Base-by-base conservation (phyloP, 2,113 vertebrate genomes). In the Boulengeromyrus knoepffleri region DNA sequence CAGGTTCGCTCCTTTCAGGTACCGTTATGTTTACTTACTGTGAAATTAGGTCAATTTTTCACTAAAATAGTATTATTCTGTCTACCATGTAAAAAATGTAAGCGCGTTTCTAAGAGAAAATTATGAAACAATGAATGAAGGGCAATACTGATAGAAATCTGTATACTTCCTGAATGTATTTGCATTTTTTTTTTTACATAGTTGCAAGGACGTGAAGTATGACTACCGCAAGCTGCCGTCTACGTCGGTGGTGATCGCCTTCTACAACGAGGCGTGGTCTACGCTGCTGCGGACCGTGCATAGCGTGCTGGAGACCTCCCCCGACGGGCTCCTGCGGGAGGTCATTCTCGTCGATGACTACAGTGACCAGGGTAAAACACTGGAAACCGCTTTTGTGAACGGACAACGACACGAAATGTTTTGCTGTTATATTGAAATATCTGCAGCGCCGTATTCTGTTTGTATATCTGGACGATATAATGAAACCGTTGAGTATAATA, bases 191-290 rank as follows among this genome's bases (percentile, higher is more conserved):
- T 31, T 0, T 42, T 1, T 27, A 12, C 39, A 24, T 94, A 99
- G 99, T 74, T 99, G 99, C 94, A 96, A 87, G 94, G 95, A 97
- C 80, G 94, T 97, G 92, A 96, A 96, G 90, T 99, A 98, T 1
- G 94, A 99, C 93, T 99, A 99, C 93, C 92, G 92, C 0, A 95
- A 88, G 0, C 91, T 99, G 92, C 99, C 98, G 0, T 97, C 95
- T 2, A 99, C 99, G 0, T 98, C 99, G 0, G 97, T 99, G 91
- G 92, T 99, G 89, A 99, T 99, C 88, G 97, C 98, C 3, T 99
- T 99, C 95, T 99, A 99, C 95, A 99, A 99, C 2, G 99, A 99
- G 93, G 99, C 98, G 91, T 99, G 98, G 99, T 99, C 98, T 89
- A 99, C 99, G 0, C 96, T 99, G 91, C 94, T 99, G 90, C 94